Base-by-base conservation (phyloP, 2,113 vertebrate genomes). In the Seriola quinqueradiata region DNA sequence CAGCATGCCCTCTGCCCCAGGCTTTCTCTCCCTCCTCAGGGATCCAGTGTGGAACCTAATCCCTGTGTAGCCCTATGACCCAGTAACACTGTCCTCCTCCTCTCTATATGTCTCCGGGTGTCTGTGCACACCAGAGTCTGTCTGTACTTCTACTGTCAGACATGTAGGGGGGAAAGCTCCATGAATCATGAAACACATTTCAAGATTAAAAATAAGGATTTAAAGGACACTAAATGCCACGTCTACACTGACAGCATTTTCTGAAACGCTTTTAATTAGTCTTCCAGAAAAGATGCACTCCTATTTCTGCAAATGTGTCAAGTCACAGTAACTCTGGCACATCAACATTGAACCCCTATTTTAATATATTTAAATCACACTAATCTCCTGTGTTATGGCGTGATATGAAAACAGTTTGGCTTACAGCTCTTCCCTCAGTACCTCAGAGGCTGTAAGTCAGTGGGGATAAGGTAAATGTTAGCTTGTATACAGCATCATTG, bases 41-140 rank as follows among this genome's bases (percentile, higher is more conserved):
- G 88, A 84, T 70, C 32, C 69, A 71, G 74, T 28, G 64, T 83
- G 85, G 73, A 92, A 89, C 80, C 32, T 81, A 70, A 92, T 88
- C 75, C 63, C 50, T 54, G 54, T 69, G 57, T 65, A 67, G 57
- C 66, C 58, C 59, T 1, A 10, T 88, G 77, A 89, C 70, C 66
- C 69, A 77, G 77, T 75, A 82, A 85, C 68, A 48, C 79, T 57
- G 64, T 77, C 80, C 71, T 82, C 48, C 46, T 68, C 60, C 68
- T 21, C 66, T 42, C 66, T 60, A 0, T 70, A 1, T 34, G 48
- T 75, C 36, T 86, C 36, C 52, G 44, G 5, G 21, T n/a, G 67
- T 40, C 58, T 54, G 52, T 60, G 48, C 69, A 60, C 14, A 36
- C 17, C 40, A 68, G 11, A 50, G 0, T 2, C 17, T 54, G 19